Percentiles rank a stretch among this genome's conserved stretches.
phyloP scores from a whole-genome alignment of 37 sponge, comb jelly and placozoan genomes.

The Sycon ciliatum region DNA sequence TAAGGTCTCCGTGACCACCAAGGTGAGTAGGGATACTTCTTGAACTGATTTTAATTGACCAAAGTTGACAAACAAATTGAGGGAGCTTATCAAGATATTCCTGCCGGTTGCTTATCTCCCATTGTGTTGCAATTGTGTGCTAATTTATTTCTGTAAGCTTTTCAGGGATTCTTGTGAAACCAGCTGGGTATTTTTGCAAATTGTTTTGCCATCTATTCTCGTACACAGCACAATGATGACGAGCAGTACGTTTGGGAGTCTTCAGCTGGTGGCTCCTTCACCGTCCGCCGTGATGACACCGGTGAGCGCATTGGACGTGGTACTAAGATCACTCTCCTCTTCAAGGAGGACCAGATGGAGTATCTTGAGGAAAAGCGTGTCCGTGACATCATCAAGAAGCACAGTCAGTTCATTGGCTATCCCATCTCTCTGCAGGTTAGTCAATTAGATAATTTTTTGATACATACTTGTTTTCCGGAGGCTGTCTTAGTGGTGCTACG shows the following conservation, averaged over 20 bases:
- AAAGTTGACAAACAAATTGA: not conserved
- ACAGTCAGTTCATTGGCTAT: constrained; percentile 97
- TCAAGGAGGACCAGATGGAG: constrained; percentile 94
- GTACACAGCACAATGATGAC: constrained; percentile 82
- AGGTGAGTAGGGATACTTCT: constrained; percentile 27
- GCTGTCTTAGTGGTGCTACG: no score
- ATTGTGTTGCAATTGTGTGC: not conserved
- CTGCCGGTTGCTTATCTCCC: not conserved
- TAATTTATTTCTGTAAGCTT: not conserved
- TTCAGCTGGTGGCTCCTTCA: constrained; percentile 94
- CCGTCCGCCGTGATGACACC: constrained; percentile 62
- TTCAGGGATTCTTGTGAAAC: no score
- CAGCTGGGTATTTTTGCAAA: not conserved
- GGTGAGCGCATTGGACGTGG: constrained; percentile 76
- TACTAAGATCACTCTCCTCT: constrained; percentile 65
- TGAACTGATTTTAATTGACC: not conserved
- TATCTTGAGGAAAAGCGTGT: constrained; percentile 85
- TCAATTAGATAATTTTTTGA: not conserved
- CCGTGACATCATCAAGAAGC: constrained; percentile 95
- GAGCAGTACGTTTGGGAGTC: constrained; percentile 97
- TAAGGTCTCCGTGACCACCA: constrained; percentile 70
- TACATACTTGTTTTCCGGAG: no score
- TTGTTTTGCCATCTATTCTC: not conserved
- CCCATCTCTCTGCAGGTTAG: constrained; percentile 82
- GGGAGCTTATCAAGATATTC: not conserved